Percentiles rank a stretch among this genome's conserved stretches.
These are phyloP conservation scores for Caenorhabditis sp. DNA, from an alignment of 2,888 invertebrate species.

Conservation along the genomic window DNA sequence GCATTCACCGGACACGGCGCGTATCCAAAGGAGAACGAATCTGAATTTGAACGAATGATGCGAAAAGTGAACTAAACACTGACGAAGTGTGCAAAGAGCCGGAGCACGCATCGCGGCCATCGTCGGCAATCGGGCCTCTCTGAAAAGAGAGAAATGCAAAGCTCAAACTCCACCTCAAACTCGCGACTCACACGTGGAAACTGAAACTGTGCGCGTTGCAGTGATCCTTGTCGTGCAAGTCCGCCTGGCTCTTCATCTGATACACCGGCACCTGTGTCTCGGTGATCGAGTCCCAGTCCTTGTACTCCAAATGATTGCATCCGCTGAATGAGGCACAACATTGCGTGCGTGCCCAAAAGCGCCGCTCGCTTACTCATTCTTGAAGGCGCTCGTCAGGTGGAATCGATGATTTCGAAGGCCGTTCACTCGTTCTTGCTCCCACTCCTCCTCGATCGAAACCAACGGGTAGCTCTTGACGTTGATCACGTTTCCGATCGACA, in stretches of 20 bases:
- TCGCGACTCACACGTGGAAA: too few relatives aligned
- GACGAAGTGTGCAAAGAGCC: conserved; percentile 16
- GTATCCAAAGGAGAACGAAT: conserved; percentile 9
- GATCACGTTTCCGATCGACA: conserved; percentile 2
- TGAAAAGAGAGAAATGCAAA: neutral
- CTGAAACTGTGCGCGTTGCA: conserved; percentile 18
- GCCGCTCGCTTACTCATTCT: neutral
- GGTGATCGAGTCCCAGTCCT: neutral
- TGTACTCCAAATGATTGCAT: neutral
- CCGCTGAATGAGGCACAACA: conserved; percentile 5
- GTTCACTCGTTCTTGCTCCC: neutral
- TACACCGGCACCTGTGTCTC: neutral
- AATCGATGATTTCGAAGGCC: conserved; percentile 11
- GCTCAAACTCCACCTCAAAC: too few relatives aligned
- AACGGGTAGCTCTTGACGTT: conserved; percentile 14
- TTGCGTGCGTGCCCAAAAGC: neutral
- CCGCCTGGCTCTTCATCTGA: neutral
- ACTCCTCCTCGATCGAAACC: conserved; percentile 6
- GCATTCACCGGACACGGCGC: conserved; percentile 4
- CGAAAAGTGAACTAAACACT: neutral
- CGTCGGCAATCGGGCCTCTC: neutral
- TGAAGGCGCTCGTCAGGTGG: conserved; percentile 13
- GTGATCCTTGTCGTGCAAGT: neutral
- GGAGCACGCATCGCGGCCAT: conserved; percentile 15
- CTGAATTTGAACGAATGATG: neutral